These are phyloP conservation scores for Crenuchus spilurus DNA, from an alignment of 2,797 vertebrate species.

Conservation along the genomic window DNA sequence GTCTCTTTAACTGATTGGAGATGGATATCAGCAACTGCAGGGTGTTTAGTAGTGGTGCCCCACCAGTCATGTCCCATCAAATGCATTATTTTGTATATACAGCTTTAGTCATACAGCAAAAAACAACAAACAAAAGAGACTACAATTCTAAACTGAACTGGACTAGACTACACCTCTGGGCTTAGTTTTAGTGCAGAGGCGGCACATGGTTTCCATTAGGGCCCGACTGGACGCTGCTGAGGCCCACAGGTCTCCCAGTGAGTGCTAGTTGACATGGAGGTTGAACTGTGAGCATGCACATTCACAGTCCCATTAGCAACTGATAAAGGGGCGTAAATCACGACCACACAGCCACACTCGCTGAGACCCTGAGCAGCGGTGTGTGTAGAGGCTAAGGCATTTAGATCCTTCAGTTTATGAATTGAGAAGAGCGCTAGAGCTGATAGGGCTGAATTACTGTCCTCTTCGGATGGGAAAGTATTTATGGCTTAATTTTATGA, in stretches of 20 bases:
- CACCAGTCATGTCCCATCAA: too few relatives aligned
- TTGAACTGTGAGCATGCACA: conserved; percentile 45
- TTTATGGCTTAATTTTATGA: conserved; percentile 33
- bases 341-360: conserved; percentile 35
- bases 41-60: too few relatives aligned
- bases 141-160: too few relatives aligned
- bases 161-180: not conserved
- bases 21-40: too few relatives aligned
- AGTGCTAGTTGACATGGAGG: conserved; percentile 51
- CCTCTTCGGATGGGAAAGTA: conserved; percentile 28
- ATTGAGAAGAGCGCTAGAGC: not conserved
- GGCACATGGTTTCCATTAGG: conserved; percentile 58
- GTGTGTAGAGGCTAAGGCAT: conserved; percentile 10
- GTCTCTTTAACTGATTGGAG: too few relatives aligned
- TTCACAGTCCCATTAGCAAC: conserved; percentile 53
- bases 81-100: too few relatives aligned
- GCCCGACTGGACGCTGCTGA: conserved; percentile 48
- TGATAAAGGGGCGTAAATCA: conserved; percentile 53
- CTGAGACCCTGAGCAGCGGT: conserved; percentile 24
- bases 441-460: conserved; percentile 8
- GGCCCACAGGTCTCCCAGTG: conserved; percentile 58
- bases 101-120: too few relatives aligned
- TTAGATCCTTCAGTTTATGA: conserved; percentile 10
- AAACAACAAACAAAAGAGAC: too few relatives aligned
- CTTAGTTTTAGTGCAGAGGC: conserved; percentile 12